phyloP scores from a whole-genome alignment of 2,113 vertebrate species.

The Apus apus region DNA sequence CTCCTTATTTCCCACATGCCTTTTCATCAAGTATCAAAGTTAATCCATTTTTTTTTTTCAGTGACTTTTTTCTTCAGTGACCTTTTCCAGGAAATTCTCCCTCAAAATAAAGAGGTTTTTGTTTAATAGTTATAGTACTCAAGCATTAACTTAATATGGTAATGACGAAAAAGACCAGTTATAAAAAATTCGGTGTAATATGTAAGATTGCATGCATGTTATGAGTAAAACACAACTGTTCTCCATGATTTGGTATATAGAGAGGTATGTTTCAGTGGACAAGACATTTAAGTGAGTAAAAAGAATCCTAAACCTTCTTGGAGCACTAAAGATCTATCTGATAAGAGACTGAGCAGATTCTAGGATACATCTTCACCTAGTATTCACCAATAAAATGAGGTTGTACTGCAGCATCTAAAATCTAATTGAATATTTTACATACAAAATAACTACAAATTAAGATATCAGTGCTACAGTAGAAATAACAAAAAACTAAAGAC shows the following conservation, averaged over 20 bases:
- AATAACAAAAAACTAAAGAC: not conserved
- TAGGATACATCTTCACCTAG: too few species aligned
- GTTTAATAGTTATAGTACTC: not conserved
- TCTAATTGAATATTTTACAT: not conserved
- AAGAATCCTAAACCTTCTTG: not conserved
- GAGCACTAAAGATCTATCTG: not conserved
- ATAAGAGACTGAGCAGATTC: not conserved
- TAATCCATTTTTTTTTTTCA: not conserved
- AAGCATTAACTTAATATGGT: not conserved
- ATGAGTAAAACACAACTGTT: not conserved
- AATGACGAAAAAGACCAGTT: not conserved
- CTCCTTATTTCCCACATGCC: not conserved
- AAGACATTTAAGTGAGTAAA: not conserved
- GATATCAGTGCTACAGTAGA: not conserved
- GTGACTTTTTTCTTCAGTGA: not conserved
- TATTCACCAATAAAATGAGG: not conserved
- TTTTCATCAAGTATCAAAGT: not conserved
- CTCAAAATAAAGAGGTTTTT: not conserved
- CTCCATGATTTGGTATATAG: not conserved
- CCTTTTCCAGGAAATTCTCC: not conserved
- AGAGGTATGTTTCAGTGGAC: fast-evolving
- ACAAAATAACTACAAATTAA: not conserved
- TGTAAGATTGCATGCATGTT: not conserved
- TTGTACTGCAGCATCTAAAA: not conserved
- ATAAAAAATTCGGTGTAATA: not conserved